These are phyloP conservation scores for Knipowitschia caucasica DNA, from an alignment of 2,797 vertebrate species.

Conservation along the genomic window DNA sequence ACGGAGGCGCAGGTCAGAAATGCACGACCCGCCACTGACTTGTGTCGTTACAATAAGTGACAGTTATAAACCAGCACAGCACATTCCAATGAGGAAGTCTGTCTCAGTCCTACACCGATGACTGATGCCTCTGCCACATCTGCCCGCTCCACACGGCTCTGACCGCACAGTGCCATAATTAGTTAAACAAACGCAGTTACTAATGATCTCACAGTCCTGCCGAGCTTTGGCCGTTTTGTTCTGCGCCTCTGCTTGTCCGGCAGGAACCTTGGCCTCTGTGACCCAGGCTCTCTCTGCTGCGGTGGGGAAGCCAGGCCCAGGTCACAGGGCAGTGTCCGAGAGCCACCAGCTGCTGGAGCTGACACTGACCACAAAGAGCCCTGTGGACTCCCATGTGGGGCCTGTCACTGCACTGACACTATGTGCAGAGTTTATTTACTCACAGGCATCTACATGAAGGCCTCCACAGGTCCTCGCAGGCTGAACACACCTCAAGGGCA, in stretches of 20 bases:
- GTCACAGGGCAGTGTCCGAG: constrained; percentile 92
- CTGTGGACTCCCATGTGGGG: constrained; percentile 62
- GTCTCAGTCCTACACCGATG: constrained; percentile 7
- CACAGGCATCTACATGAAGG: constrained; percentile 22
- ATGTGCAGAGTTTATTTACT: constrained; percentile 61
- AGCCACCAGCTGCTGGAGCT: constrained; percentile 94
- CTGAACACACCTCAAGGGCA: not conserved
- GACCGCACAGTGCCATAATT: constrained; percentile 94
- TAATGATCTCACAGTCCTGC: constrained; percentile 84
- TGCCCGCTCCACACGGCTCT: constrained; percentile 73
- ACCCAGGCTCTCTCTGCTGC: constrained; percentile 84
- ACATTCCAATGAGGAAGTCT: too few species aligned
- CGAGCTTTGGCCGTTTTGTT: constrained; percentile 85
- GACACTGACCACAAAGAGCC: constrained; percentile 84
- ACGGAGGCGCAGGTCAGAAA: too few species aligned
- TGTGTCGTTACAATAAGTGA: too few species aligned
- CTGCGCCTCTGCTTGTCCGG: constrained; percentile 78
- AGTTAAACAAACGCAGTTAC: constrained; percentile 94
- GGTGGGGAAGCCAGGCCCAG: constrained; percentile 83
- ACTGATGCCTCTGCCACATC: constrained; percentile 53
- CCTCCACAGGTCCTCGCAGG: not conserved
- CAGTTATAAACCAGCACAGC: too few species aligned
- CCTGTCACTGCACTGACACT: constrained; percentile 63
- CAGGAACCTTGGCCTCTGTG: constrained; percentile 89
- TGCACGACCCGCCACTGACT: too few species aligned